phyloP scores from a whole-genome alignment of 2,797 vertebrate genomes.

The Enteromius thamalakanensis region DNA sequence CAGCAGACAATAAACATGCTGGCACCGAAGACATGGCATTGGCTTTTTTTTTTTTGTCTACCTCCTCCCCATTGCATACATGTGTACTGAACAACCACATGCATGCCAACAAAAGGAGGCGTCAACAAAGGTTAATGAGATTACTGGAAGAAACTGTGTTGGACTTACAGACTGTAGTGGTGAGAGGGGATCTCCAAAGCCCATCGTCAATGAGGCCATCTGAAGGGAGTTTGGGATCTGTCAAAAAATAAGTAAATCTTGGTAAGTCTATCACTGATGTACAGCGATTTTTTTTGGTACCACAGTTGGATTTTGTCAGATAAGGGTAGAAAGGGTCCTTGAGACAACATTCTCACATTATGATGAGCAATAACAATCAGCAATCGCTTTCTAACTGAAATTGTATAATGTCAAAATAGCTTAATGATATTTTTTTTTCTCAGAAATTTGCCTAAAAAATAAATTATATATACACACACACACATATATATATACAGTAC shows the following conservation, averaged over 20 bases:
- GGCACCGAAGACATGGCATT: constrained; percentile 58
- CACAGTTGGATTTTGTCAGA: not conserved
- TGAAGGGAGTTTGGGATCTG: constrained; percentile 73
- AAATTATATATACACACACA: no score
- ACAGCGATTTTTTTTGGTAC: not conserved
- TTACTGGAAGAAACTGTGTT: not conserved
- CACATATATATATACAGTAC: no score
- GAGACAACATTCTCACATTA: not conserved
- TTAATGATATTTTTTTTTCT: not conserved
- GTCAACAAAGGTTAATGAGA: not conserved
- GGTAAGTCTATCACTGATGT: not conserved
- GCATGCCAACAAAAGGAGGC: constrained; percentile 54
- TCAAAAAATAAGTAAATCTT: not conserved
- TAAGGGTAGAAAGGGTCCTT: not conserved
- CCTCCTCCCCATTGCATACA: constrained; percentile 54
- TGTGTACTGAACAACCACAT: constrained; percentile 46
- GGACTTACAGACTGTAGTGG: constrained; percentile 92
- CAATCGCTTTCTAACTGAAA: not conserved
- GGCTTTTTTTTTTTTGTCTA: constrained; percentile 31
- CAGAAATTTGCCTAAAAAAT: not conserved
- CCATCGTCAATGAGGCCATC: constrained; percentile 95
- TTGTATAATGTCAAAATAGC: not conserved
- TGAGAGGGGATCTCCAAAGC: constrained; percentile 93
- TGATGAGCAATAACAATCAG: not conserved
- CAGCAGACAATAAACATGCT: constrained; percentile 52